phyloP scores from a whole-genome alignment of 2,797 vertebrate species.

The Craterocephalus amniculus region DNA sequence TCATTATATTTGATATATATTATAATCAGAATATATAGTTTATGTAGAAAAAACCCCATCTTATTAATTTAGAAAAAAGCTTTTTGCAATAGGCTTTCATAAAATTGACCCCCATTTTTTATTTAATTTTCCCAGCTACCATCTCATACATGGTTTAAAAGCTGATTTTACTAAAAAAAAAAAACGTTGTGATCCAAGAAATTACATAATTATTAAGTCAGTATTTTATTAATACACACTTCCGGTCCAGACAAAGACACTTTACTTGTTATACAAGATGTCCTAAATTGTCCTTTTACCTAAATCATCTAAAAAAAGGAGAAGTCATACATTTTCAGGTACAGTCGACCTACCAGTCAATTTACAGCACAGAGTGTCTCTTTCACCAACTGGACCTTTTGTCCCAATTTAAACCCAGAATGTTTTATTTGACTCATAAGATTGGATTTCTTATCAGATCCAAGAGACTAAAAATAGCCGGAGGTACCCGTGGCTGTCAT shows the following conservation, averaged over 20 bases:
- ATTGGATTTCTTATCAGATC: constrained; percentile 10
- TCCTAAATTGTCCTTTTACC: not conserved
- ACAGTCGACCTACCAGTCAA: not conserved
- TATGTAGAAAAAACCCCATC: no score
- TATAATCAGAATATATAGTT: no score
- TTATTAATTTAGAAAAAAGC: no score
- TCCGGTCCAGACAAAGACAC: not conserved
- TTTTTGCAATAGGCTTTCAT: no score
- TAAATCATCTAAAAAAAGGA: no score
- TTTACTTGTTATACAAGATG: not conserved
- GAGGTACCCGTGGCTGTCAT: not conserved
- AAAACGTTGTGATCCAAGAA: no score
- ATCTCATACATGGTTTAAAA: not conserved
- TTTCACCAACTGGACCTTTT: not conserved
- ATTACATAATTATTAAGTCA: no score
- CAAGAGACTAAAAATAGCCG: not conserved
- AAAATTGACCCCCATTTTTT: no score
- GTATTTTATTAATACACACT: not conserved
- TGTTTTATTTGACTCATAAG: constrained; percentile 11
- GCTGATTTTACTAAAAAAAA: no score
- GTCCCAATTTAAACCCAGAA: constrained; percentile 1
- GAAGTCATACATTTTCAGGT: not conserved
- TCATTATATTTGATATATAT: no score
- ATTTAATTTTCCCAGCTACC: not conserved
- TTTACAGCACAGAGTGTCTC: no score